phyloP scores from a whole-genome alignment of 2,113 vertebrate species.

The Myocastor coypus region DNA sequence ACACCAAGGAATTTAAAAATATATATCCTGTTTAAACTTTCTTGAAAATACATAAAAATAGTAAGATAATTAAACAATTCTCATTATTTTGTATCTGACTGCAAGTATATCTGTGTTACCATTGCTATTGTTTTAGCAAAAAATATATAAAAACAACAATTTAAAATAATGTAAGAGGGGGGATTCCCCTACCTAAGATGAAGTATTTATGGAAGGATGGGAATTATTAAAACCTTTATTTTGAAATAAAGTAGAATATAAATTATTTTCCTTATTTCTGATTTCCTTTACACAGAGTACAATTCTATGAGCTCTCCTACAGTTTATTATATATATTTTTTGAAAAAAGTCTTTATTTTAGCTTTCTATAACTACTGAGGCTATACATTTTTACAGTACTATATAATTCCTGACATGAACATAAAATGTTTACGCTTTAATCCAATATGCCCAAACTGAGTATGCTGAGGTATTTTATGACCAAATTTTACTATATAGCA shows the following conservation, averaged over 20 bases:
- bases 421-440: not conserved
- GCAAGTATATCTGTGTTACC: not conserved
- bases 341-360: not conserved
- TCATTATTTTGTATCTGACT: slow-evolving; percentile 15
- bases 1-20: not conserved
- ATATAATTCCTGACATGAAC: not conserved
- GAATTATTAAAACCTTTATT: not conserved
- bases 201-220: not conserved
- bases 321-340: not conserved
- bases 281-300: not conserved
- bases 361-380: not conserved
- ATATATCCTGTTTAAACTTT: not conserved
- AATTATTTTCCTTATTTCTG: not conserved
- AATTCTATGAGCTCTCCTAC: not conserved
- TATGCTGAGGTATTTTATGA: not conserved
- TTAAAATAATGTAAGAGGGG: not conserved
- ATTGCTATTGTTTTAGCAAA: not conserved
- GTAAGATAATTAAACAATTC: not conserved
- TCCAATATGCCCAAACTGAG: not conserved
- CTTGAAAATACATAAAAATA: not conserved
- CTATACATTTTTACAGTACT: not conserved
- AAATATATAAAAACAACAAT: slow-evolving; percentile 25
- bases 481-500: not conserved
- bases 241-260: not conserved
- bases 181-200: not conserved